phyloP scores from a whole-genome alignment of 2,797 vertebrate species.

The Momotus momota region DNA sequence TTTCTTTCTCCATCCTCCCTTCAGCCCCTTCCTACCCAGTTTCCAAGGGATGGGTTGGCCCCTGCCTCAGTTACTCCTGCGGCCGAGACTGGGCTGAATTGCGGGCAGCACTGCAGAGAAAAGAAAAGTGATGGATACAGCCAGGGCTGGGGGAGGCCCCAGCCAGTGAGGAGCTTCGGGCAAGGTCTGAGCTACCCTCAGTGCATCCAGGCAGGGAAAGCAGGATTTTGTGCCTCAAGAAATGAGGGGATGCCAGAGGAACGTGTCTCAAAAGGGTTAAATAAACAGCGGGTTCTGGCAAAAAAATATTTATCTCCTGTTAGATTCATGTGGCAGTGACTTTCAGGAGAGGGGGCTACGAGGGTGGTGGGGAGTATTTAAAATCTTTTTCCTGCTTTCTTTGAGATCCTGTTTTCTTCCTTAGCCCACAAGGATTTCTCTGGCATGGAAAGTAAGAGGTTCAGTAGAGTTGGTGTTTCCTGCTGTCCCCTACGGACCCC shows the following conservation, averaged over 20 bases:
- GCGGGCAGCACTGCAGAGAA: neutral
- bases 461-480: neutral
- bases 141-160: neutral
- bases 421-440: neutral
- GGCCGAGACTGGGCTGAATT: neutral
- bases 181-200: neutral
- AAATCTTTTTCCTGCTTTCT: neutral
- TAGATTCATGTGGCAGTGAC: neutral
- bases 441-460: neutral
- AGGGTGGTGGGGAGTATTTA: neutral
- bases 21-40: neutral
- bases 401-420: neutral
- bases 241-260: neutral
- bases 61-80: neutral
- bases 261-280: constrained; percentile 41
- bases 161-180: fast-evolving
- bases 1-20: neutral
- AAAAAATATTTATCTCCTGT: constrained; percentile 39
- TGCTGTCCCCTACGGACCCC: fast-evolving
- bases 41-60: neutral
- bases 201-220: neutral
- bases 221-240: neutral
- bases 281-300: constrained; percentile 1
- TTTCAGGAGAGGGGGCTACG: neutral
- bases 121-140: neutral